Evolutionary conservation across 2,888 invertebrate genomes (phyloP).

Genomic region (Liodrosophila aerea): DNA sequence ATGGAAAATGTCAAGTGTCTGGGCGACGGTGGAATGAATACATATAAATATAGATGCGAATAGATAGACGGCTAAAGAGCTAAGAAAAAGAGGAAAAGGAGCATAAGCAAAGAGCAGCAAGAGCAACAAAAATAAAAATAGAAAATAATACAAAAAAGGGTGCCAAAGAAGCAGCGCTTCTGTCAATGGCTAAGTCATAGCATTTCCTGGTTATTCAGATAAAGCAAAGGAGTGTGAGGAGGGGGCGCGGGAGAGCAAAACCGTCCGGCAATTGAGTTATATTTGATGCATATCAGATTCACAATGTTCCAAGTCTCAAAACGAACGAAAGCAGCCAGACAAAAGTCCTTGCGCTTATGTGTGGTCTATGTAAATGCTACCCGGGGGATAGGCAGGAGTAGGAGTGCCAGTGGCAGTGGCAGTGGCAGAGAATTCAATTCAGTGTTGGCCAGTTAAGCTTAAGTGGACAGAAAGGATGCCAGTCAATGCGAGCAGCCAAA

Average conservation of each 20-base stretch:
- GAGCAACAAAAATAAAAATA: background rate
- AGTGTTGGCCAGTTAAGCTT: slow-evolving; percentile 56
- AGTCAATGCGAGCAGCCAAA: slow-evolving; percentile 32
- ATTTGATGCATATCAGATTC: slow-evolving; percentile 77
- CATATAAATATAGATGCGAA: slow-evolving; percentile 53
- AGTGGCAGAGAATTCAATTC: slow-evolving; percentile 58
- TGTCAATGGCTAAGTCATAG: slow-evolving; percentile 48
- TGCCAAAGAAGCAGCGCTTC: slow-evolving; percentile 34
- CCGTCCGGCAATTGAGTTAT: slow-evolving; percentile 73
- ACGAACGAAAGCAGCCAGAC: slow-evolving; percentile 34
- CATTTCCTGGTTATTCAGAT: slow-evolving; percentile 74
- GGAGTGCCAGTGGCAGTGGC: background rate
- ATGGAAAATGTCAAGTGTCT: slow-evolving; percentile 57
- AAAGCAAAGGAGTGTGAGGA: background rate
- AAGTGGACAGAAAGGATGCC: slow-evolving; percentile 54
- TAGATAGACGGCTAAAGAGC: slow-evolving; percentile 19
- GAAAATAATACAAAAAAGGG: slow-evolving; percentile 22
- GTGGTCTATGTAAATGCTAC: slow-evolving; percentile 66
- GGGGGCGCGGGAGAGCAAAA: slow-evolving; percentile 45
- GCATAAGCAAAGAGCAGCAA: background rate
- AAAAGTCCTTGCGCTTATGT: slow-evolving; percentile 34
- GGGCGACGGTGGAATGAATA: slow-evolving; percentile 29
- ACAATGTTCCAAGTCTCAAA: slow-evolving; percentile 54
- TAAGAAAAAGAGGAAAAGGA: background rate
- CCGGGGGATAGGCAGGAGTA: slow-evolving; percentile 34